A percentile compares a stretch with the other conserved stretches of the same genome.
phyloP scores from a whole-genome alignment of 2,113 vertebrate genomes.

The Lampris incognitus region DNA sequence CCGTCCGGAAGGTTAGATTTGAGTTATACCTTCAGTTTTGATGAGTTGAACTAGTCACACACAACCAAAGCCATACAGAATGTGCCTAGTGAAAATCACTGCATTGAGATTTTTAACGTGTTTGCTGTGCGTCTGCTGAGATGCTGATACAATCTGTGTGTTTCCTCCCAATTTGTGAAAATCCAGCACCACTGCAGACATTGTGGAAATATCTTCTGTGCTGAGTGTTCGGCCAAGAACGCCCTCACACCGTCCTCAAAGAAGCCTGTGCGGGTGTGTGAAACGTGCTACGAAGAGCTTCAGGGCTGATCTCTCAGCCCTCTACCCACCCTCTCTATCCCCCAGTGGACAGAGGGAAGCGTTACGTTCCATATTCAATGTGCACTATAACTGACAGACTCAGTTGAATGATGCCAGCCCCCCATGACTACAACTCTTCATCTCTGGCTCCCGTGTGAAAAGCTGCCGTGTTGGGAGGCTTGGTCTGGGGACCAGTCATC shows the following conservation, averaged over 20 bases:
- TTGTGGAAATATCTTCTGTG: conserved; percentile 98
- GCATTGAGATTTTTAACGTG: no score
- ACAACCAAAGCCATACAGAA: background rate
- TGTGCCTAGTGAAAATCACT: no score
- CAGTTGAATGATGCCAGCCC: conserved; percentile 40
- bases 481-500: background rate
- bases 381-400: conserved; percentile 80
- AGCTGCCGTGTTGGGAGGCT: background rate
- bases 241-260: conserved; percentile 97
- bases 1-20: conserved; percentile 90
- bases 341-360: conserved; percentile 63
- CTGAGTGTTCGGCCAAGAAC: conserved; percentile 92
- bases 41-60: background rate
- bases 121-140: no score
- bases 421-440: conserved; percentile 4
- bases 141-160: no score
- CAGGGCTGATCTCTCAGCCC: conserved; percentile 84
- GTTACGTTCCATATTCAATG: conserved; percentile 82
- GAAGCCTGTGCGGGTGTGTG: conserved; percentile 96
- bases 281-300: conserved; percentile 94
- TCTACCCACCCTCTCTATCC: conserved; percentile 19
- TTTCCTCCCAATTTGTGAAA: conserved; percentile 24
- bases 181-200: conserved; percentile 97
- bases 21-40: background rate
- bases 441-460: conserved; percentile 11